phyloP scores from a whole-genome alignment of 1,140 invertebrate species.

The Lineus longissimus region DNA sequence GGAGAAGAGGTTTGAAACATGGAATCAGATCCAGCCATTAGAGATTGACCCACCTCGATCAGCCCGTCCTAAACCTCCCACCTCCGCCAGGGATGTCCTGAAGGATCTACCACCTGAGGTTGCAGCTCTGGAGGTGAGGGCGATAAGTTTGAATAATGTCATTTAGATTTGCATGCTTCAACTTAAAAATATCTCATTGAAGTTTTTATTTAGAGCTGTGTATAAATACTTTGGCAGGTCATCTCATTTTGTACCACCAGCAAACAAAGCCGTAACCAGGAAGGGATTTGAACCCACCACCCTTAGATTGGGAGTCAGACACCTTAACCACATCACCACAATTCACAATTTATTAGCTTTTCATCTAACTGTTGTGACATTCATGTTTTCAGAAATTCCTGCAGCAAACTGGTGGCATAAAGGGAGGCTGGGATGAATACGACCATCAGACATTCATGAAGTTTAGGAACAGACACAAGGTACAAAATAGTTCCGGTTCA shows the following conservation, averaged over 20 bases:
- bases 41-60: slow-evolving; percentile 8
- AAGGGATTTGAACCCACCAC: no score
- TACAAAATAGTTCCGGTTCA: slow-evolving; percentile 25
- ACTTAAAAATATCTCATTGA: no score
- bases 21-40: slow-evolving; percentile 28
- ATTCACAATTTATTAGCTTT: no score
- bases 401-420: slow-evolving; percentile 43
- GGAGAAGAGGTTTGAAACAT: slow-evolving; percentile 49
- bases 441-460: slow-evolving; percentile 52
- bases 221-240: no score
- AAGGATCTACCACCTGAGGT: slow-evolving; percentile 51
- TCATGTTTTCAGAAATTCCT: slow-evolving; percentile 53
- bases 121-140: slow-evolving; percentile 47
- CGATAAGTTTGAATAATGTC: neutral
- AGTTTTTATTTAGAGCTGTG: no score
- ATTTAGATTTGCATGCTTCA: no score
- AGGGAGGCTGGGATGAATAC: slow-evolving; percentile 54
- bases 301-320: no score
- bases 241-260: no score
- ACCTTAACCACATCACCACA: no score
- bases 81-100: slow-evolving; percentile 37
- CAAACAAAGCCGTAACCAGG: no score
- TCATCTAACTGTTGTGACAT: no score
- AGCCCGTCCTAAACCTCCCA: slow-evolving; percentile 20
- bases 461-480: slow-evolving; percentile 46